These are phyloP conservation scores for Maconellicoccus hirsutus DNA, from an alignment of 1,140 invertebrate genomes.

Conservation along the genomic window DNA sequence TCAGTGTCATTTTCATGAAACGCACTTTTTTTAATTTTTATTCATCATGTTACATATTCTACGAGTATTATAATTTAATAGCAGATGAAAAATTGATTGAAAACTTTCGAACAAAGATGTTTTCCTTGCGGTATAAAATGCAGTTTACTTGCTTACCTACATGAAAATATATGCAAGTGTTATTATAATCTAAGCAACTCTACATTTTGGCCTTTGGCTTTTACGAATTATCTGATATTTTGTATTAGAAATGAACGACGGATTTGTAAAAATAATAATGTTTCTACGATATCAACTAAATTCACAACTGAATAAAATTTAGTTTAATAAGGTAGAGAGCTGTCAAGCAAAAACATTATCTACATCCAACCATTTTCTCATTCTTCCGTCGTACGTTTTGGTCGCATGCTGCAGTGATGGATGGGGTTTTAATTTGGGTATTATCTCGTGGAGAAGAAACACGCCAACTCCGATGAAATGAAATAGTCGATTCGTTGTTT, in stretches of 20 bases:
- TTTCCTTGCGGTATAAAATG: no score
- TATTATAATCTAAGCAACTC: no score
- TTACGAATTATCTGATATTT: no score
- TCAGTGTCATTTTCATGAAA: not conserved
- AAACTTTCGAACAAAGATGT: no score
- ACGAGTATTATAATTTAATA: no score
- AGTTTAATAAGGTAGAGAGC: conserved; percentile 3
- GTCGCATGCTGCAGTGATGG: not conserved
- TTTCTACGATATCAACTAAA: not conserved
- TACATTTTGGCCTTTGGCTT: no score
- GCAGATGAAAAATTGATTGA: no score
- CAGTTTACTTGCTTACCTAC: no score
- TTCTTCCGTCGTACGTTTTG: not conserved
- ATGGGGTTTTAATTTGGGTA: conserved; percentile 13
- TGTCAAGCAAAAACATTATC: not conserved
- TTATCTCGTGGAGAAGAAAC: not conserved
- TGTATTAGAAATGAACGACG: not conserved
- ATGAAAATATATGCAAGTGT: no score
- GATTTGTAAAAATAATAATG: conserved; percentile 9
- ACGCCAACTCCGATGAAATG: not conserved
- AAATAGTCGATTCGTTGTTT: conserved; percentile 1
- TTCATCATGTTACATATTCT: no score
- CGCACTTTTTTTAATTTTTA: not conserved
- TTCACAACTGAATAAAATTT: not conserved
- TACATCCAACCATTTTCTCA: not conserved